Base-by-base conservation (phyloP, 2,888 invertebrate genomes). In the Drosophila meridionalis region DNA sequence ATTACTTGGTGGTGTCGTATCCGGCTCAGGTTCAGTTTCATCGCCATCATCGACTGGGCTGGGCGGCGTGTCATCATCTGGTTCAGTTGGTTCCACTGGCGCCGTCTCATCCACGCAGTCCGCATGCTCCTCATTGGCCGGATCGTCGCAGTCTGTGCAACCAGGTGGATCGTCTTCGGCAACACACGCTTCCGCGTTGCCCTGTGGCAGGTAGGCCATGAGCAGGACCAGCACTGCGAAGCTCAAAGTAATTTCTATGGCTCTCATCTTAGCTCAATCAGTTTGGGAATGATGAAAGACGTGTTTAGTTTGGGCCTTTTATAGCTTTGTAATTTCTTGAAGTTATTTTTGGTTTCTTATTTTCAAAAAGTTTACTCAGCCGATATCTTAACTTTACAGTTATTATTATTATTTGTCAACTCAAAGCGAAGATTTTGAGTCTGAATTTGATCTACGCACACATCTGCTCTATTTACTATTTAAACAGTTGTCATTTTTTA, bases 71-170 rank as follows among this genome's bases (percentile, higher is more conserved):
- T 20, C 9, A 26, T 26, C 45, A 26, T 7, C 47, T 30, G 56
- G 12, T 0, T 56, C 26, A 11, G 20, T 20, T 9, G 47, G 26
- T 12, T 30, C 56, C 4, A 48, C 26, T 2, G 60, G 30, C 1
- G 9, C 14, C 4, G 52, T 14, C 0, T 52, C 20, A 3, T 36
- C 72, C 9, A 9, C 36, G 36, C 74, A 74, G n/a, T 73, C 73
- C 0, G n/a, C 34, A 3, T 32, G 9, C 3, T 1, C 40, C 4
- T 2, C 60, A 12, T 73, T 74, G 26, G 9, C n/a, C 0, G 34
- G 7, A 43, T 52, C 47, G 0, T 32, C 32, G 11, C 74, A 74
- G 43, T 74, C 69, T 6, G 45, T 69, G 38, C 64, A 73, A 7
- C 14, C 64, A 9, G 9, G 28, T 7, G 73, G 74, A 4, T 38